phyloP scores from a whole-genome alignment of 1,140 invertebrate genomes.

The Steinernema feltiae region DNA sequence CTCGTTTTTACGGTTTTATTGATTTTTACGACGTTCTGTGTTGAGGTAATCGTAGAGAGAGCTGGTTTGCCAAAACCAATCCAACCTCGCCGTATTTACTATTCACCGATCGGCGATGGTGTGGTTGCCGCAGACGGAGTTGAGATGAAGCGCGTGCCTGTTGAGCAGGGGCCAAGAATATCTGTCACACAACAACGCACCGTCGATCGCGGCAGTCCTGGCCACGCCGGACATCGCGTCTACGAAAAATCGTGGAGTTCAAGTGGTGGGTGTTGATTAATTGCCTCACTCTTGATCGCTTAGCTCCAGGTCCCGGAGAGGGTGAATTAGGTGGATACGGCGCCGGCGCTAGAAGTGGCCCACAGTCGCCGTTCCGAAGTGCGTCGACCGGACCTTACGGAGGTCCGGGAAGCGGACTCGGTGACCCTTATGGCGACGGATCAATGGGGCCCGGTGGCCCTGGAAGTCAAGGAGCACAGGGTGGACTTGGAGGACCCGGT shows the following conservation, averaged over 20 bases:
- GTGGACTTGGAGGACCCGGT: conserved; percentile 17
- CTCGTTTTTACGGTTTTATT: too few species aligned
- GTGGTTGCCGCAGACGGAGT: conserved; percentile 54
- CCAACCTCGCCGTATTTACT: conserved; percentile 47
- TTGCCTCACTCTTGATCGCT: background rate
- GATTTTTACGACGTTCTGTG: background rate
- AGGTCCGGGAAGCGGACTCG: conserved; percentile 31
- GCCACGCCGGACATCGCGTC: conserved; percentile 45
- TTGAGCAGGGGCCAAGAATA: conserved; percentile 51
- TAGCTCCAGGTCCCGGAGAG: conserved; percentile 16
- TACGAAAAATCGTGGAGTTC: conserved; percentile 54
- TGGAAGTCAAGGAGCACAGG: conserved; percentile 27
- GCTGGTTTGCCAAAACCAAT: conserved; percentile 39
- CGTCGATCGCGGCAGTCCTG: conserved; percentile 46
- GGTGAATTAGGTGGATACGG: conserved; percentile 16
- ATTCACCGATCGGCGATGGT: conserved; percentile 57
- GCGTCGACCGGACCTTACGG: conserved; percentile 18
- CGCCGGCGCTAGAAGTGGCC: background rate
- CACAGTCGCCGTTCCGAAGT: background rate
- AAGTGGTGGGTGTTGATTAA: conserved; percentile 6
- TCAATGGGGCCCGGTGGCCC: conserved; percentile 36
- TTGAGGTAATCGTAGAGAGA: conserved; percentile 30
- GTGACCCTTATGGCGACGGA: conserved; percentile 29
- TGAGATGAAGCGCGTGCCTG: conserved; percentile 50
- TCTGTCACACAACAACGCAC: conserved; percentile 52